phyloP scores from a whole-genome alignment of 1,140 invertebrate genomes.

The Thaumatotibia leucotreta region DNA sequence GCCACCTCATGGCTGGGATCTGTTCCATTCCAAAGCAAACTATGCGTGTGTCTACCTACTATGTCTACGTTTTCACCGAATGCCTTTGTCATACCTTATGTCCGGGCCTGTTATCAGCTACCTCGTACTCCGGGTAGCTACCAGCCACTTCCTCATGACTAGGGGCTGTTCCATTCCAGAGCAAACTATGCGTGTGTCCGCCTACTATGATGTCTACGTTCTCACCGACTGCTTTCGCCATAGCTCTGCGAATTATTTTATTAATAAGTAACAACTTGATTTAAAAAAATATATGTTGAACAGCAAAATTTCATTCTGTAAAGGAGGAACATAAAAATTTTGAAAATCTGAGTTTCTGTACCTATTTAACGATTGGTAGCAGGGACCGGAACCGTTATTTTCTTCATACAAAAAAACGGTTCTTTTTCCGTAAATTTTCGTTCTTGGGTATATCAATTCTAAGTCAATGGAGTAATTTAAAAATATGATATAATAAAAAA shows the following conservation, averaged over 20 bases:
- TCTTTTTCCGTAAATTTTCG: no score
- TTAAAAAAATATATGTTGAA: no score
- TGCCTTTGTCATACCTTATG: slow-evolving; percentile 75
- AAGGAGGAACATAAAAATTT: no score
- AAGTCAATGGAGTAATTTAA: no score
- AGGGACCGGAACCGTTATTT: no score
- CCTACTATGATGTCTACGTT: slow-evolving; percentile 89
- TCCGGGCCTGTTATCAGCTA: slow-evolving; percentile 65
- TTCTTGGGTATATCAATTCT: no score
- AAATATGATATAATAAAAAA: no score
- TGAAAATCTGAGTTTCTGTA: no score
- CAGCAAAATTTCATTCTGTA: neutral
- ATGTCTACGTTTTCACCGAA: slow-evolving; percentile 83
- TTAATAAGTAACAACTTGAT: no score
- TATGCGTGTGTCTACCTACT: slow-evolving; percentile 91
- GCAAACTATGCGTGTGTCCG: slow-evolving; percentile 89
- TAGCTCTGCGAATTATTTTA: slow-evolving; percentile 70
- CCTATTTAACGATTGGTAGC: no score
- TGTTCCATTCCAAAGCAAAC: slow-evolving; percentile 82
- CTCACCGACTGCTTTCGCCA: slow-evolving; percentile 80
- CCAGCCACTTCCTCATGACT: slow-evolving; percentile 75
- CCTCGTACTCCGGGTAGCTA: slow-evolving; percentile 82
- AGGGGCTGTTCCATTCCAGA: slow-evolving; percentile 78
- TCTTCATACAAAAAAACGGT: no score
- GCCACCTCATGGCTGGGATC: slow-evolving; percentile 73